Conservation (phyloP, 2,113 vertebrate species). For the Ranitomeya variabilis region DNA sequence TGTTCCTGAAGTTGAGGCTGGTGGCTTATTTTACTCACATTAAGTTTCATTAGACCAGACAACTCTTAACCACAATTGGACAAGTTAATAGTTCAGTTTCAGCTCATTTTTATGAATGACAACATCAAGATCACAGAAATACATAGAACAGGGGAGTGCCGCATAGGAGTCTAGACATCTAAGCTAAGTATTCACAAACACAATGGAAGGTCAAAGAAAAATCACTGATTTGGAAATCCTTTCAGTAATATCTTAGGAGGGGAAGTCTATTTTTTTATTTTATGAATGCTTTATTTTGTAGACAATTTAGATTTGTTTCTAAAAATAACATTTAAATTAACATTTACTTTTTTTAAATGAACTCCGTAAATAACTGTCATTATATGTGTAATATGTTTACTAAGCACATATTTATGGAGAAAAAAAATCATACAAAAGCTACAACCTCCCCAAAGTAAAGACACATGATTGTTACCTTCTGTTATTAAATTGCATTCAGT, state of each 20-base stretch:
- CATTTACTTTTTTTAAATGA: background rate
- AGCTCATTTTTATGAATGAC: background rate
- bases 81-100: background rate
- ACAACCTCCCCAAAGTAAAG: too few species aligned
- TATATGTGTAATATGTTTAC: background rate
- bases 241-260: background rate
- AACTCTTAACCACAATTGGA: background rate
- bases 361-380: background rate
- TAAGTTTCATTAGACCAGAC: background rate
- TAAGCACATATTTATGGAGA: too few species aligned
- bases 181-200: slow-evolving; percentile 11
- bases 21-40: too few species aligned
- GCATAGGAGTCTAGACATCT: slow-evolving; percentile 43
- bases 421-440: too few species aligned
- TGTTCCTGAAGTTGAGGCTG: too few species aligned
- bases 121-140: background rate
- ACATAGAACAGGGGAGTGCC: slow-evolving; percentile 19
- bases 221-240: slow-evolving; percentile 48
- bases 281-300: background rate
- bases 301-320: background rate
- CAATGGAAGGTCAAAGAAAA: slow-evolving; percentile 17
- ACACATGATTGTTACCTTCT: too few species aligned
- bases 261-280: background rate
- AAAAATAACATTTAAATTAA: background rate
- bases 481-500: too few species aligned